phyloP scores from a whole-genome alignment of 1,140 invertebrate species.

The Coptotermes formosanus region DNA sequence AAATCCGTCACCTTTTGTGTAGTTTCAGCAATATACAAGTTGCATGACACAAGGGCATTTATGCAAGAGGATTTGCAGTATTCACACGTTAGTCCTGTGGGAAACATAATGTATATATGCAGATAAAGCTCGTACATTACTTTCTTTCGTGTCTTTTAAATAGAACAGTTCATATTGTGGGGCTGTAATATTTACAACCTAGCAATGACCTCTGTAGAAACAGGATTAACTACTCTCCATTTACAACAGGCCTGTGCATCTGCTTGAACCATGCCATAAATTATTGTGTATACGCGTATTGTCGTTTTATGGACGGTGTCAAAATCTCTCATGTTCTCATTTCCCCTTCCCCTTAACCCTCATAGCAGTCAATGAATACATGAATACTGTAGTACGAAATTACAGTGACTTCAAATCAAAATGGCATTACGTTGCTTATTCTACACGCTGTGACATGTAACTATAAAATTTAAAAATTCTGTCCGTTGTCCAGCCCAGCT shows the following conservation, averaged over 20 bases:
- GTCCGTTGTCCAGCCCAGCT: background rate
- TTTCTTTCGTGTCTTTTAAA: background rate
- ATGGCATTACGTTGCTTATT: background rate
- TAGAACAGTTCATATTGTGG: background rate
- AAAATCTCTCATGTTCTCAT: background rate
- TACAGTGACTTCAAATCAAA: background rate
- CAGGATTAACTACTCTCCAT: conserved; percentile 15
- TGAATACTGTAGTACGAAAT: background rate
- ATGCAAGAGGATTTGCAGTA: background rate
- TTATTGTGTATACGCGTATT: background rate
- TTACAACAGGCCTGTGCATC: background rate
- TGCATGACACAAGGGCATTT: background rate
- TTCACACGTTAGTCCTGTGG: background rate
- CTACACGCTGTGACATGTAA: background rate
- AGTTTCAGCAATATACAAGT: background rate
- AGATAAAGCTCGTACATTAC: background rate
- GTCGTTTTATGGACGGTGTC: conserved; percentile 3
- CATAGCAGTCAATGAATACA: background rate
- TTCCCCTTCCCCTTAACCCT: background rate
- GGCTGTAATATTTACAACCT: background rate
- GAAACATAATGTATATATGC: background rate
- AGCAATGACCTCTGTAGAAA: background rate
- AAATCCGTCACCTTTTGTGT: background rate
- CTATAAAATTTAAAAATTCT: background rate
- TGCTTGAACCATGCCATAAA: background rate